phyloP scores from a whole-genome alignment of 2,113 vertebrate species.

The Willisornis vidua region DNA sequence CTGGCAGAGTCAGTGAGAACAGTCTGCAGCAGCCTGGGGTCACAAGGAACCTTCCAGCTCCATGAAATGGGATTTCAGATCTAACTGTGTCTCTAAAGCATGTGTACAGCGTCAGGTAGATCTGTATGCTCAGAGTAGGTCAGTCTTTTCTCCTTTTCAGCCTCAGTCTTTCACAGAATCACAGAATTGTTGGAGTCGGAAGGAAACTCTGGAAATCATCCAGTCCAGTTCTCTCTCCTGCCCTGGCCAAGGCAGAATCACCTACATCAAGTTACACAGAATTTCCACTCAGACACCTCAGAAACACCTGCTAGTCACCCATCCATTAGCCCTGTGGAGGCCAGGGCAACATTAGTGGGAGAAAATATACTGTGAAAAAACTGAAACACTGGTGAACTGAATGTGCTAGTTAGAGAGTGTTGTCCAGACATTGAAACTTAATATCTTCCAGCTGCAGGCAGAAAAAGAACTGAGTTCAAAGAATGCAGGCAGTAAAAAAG shows the following conservation, averaged over 20 bases:
- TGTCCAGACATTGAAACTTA: conserved; percentile 77
- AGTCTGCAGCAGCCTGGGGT: too few relatives aligned
- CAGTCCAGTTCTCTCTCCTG: neutral
- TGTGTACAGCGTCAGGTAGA: neutral
- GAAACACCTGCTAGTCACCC: neutral
- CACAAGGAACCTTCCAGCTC: neutral
- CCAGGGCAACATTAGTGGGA: neutral
- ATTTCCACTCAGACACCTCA: neutral
- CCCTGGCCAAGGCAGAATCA: neutral
- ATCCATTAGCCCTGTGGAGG: conserved; percentile 46
- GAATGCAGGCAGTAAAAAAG: conserved; percentile 27
- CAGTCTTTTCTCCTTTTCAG: neutral
- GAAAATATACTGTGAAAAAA: conserved; percentile 65
- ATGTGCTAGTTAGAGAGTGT: conserved; percentile 72
- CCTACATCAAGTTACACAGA: neutral
- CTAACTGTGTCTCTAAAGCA: fast-evolving
- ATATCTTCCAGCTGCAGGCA: conserved; percentile 68
- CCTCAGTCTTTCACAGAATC: neutral
- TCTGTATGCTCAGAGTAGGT: neutral
- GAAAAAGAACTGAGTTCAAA: conserved; percentile 73
- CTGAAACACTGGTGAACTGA: conserved; percentile 69
- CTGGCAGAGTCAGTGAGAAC: neutral
- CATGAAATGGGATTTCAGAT: fast-evolving
- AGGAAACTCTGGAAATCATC: neutral
- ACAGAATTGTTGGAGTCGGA: neutral